Base-by-base conservation (phyloP, 2,113 vertebrate species). In the Amblyopsis rosae region DNA sequence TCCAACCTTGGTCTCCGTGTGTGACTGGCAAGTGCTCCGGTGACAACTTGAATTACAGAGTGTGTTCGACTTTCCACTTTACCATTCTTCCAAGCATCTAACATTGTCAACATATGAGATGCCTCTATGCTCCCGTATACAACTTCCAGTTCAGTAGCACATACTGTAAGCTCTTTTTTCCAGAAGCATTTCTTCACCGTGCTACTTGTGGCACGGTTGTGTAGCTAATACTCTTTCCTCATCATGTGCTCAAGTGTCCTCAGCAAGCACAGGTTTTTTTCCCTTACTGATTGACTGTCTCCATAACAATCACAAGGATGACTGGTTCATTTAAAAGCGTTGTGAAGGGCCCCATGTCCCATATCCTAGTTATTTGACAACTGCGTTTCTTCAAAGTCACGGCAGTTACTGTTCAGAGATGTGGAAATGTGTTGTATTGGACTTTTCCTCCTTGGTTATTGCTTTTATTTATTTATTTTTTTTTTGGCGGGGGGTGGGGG, bases 241-340 rank as follows among this genome's bases (percentile, higher is more conserved):
- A 81, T 85, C 73, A 72, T 77, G 66, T 48, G 56, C 73, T 84
- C 70, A 78, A 84, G 80, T 76, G 83, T 76, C 72, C 79, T 82
- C 72, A 16, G 69, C 67, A 45, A 62, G 72, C 41, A 0, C 45
- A 65, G 86, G 69, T 65, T 79, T 85, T 79, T 57, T 41, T 41
- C 26, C 26, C 26, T 59, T 86, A 59, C 76, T 82, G 89, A 89
- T 87, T 84, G 82, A 86, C 80, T 75, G 83, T 74, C 79, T 85
- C 79, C 82, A 75, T 85, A 74, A 84, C 85, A 88, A 85, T 89
- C 82, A 85, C 1, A 6, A 67, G 70, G 70, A 81, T 84, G 87
- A 89, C 84, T 88, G 86, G 77, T 84, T 88, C 81, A 80, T 88
- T 88, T 82, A 73, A 82, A 80, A 59, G 73, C 75, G 58, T 82